A percentile compares a stretch with the other conserved stretches of the same genome.
Evolutionary conservation across 2,888 invertebrate genomes (phyloP).

Genomic region (Drosophila anomelani): DNA sequence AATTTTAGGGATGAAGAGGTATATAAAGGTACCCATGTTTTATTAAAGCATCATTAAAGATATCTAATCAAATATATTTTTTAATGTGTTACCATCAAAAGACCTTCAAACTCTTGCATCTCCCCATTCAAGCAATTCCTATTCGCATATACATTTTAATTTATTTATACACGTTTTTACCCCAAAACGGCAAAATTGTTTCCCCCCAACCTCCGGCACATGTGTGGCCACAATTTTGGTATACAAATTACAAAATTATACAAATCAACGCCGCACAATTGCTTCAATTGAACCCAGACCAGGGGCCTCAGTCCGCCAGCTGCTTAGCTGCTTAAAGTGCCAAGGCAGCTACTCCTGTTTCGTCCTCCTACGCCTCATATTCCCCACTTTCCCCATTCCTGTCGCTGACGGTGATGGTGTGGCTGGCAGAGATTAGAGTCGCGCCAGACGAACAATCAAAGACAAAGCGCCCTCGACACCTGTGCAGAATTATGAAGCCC

Average conservation of each 20-base stretch:
- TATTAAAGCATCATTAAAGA: too few species aligned
- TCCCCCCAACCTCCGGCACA: constrained; percentile 49
- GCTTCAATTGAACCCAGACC: constrained; percentile 73
- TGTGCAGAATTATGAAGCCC: constrained; percentile 74
- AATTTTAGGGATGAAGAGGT: too few species aligned
- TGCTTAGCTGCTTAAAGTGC: constrained; percentile 28
- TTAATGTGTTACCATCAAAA: too few species aligned
- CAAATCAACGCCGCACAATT: constrained; percentile 80
- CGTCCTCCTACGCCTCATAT: constrained; percentile 1
- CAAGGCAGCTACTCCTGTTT: constrained; percentile 12
- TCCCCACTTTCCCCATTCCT: constrained; percentile 6
- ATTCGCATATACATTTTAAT: constrained; percentile 59
- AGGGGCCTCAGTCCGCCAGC: constrained; percentile 7
- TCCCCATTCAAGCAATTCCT: constrained; percentile 10
- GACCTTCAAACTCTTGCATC: constrained; percentile 18
- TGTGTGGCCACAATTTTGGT: constrained; percentile 78
- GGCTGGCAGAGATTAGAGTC: constrained; percentile 76
- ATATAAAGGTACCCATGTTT: too few species aligned
- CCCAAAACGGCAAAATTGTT: constrained; percentile 60
- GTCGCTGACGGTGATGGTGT: constrained; percentile 53
- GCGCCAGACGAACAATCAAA: constrained; percentile 70
- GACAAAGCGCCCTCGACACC: constrained; percentile 76
- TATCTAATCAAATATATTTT: too few species aligned
- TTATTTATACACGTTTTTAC: constrained; percentile 68
- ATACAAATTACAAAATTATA: constrained; percentile 81